A percentile compares a stretch with the other conserved stretches of the same genome.
These are phyloP conservation scores for Exaiptasia diaphana DNA, from an alignment of 64 coral and sea anemone species.

Conservation along the genomic window DNA sequence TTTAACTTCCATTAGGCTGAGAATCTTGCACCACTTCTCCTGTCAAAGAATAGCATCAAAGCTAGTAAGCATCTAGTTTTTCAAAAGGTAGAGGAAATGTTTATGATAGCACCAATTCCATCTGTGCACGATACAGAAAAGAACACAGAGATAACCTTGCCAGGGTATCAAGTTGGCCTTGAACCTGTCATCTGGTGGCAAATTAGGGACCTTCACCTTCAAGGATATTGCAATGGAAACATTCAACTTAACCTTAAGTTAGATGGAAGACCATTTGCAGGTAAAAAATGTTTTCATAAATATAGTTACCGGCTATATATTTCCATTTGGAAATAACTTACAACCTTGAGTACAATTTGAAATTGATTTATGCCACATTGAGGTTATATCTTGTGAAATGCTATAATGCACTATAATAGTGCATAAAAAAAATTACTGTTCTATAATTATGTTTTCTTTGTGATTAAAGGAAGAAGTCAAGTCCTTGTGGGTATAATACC, in stretches of 20 bases:
- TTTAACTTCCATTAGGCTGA: not conserved
- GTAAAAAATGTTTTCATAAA: not conserved
- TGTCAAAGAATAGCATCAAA: conserved; percentile 12
- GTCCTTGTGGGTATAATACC: conserved; percentile 30
- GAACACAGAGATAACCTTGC: not conserved
- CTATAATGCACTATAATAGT: too few species aligned
- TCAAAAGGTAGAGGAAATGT: not conserved
- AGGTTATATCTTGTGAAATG: too few species aligned
- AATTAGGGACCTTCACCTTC: conserved; percentile 19
- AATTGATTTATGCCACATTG: too few species aligned
- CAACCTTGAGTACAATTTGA: too few species aligned
- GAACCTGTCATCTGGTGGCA: conserved; percentile 24
- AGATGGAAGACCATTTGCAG: conserved; percentile 52
- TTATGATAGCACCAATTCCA: not conserved
- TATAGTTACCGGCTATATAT: too few species aligned
- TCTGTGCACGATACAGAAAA: too few species aligned
- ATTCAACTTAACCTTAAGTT: conserved; percentile 49
- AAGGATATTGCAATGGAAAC: conserved; percentile 11
- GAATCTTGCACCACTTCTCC: not conserved
- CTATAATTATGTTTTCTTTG: too few species aligned
- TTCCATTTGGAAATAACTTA: too few species aligned
- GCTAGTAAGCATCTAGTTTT: not conserved
- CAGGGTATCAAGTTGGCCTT: conserved; percentile 47
- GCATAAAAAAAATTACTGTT: too few species aligned
- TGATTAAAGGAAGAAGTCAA: conserved; percentile 40